Conservation (phyloP, 2,888 invertebrate species). For the Rhingia campestris region DNA sequence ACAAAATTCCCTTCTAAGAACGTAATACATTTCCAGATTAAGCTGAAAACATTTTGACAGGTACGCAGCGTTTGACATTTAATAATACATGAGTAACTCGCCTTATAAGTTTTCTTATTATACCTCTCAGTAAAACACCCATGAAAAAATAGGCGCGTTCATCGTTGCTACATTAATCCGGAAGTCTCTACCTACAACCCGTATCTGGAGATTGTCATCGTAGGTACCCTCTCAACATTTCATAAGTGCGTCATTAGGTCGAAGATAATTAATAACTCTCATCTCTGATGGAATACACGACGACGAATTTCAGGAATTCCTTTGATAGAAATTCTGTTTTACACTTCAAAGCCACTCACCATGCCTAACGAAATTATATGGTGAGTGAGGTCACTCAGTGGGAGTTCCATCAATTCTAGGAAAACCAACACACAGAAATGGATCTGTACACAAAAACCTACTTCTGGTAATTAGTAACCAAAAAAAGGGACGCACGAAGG, state of each 20-base stretch:
- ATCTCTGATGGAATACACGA: not conserved
- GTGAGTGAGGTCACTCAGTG: slow-evolving; percentile 61
- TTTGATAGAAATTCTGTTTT: slow-evolving; percentile 6
- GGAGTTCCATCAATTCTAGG: slow-evolving; percentile 64
- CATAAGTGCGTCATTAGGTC: slow-evolving; percentile 71
- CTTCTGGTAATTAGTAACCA: slow-evolving; percentile 61
- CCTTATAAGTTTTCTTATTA: not conserved
- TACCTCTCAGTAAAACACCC: not conserved
- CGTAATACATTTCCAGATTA: slow-evolving; percentile 62
- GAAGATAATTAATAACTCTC: slow-evolving; percentile 62
- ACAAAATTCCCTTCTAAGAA: slow-evolving; percentile 42
- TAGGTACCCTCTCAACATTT: slow-evolving; percentile 50
- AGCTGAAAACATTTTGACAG: slow-evolving; percentile 65
- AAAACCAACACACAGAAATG: slow-evolving; percentile 36
- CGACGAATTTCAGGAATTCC: slow-evolving; percentile 43
- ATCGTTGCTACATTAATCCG: slow-evolving; percentile 49
- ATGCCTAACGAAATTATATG: slow-evolving; percentile 62
- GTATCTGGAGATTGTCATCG: slow-evolving; percentile 16
- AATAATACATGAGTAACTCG: slow-evolving; percentile 32
- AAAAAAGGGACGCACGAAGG: slow-evolving; percentile 35
- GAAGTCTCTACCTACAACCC: slow-evolving; percentile 50
- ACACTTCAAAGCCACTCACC: slow-evolving; percentile 59
- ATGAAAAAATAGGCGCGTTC: slow-evolving; percentile 37
- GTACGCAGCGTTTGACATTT: slow-evolving; percentile 52
- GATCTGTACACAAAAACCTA: slow-evolving; percentile 1